Percentiles rank a stretch among this genome's conserved stretches.
These are phyloP conservation scores for Brachionus manjavacas DNA, from an alignment of 1,140 invertebrate genomes.

Conservation along the genomic window DNA sequence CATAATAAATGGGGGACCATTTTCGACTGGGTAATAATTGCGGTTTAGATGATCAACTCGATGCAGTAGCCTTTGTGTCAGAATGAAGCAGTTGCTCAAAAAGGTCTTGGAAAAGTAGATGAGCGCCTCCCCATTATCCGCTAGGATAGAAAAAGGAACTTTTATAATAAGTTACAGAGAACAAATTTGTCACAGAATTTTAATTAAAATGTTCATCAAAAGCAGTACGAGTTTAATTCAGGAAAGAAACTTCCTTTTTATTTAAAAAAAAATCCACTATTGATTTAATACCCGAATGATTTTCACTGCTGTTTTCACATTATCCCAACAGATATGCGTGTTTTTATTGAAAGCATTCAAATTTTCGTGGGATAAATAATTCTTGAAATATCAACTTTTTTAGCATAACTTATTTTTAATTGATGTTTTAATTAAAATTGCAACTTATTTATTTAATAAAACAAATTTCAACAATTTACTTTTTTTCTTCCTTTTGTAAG, in stretches of 20 bases:
- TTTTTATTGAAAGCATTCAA: background rate
- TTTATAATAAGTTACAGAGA: too few relatives aligned
- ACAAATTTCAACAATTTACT: background rate
- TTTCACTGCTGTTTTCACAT: background rate
- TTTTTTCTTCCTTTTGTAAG: too few relatives aligned
- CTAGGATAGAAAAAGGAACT: too few relatives aligned
- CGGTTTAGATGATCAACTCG: too few relatives aligned
- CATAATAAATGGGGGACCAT: too few relatives aligned
- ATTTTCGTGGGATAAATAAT: background rate
- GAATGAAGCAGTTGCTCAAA: too few relatives aligned
- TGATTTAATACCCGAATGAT: background rate
- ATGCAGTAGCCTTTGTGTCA: too few relatives aligned
- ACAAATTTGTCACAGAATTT: background rate
- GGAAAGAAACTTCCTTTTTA: background rate
- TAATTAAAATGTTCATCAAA: background rate
- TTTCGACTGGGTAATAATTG: too few relatives aligned
- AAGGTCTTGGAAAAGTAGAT: too few relatives aligned
- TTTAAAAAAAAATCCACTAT: background rate
- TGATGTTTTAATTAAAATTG: slow-evolving; percentile 1
- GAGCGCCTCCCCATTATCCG: too few relatives aligned
- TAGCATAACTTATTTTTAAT: background rate
- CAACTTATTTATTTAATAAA: background rate
- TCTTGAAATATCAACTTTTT: background rate
- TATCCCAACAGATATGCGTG: background rate
- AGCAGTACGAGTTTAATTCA: background rate